Evolutionary conservation across 1,140 invertebrate species (phyloP), one percentile per base, ranked within the genome.

Genomic region (Liolophura sinensis): DNA sequence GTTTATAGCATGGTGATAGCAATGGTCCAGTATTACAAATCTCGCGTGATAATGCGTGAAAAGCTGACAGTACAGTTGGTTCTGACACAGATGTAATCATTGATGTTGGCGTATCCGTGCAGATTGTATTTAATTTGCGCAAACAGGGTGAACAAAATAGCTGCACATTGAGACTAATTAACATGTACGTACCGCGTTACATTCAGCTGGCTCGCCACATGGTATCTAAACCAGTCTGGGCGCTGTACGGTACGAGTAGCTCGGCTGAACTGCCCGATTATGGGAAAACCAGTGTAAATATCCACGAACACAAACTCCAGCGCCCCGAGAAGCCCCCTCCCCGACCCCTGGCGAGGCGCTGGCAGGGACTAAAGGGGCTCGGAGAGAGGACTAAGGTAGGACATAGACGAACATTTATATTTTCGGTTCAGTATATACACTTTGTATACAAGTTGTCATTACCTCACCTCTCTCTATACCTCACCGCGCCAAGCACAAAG

Each of bases 231-330:
- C 31, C 31, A 40, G 31, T 9, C 31, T 3, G 31, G 9, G 3
- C 9, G 31, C 31, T 40, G 31, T 40, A 40, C 31, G 51, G 24
- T 12, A n/a, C 51, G 51, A 54, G n/a, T 54, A 20, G 31, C 31
- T 40, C 56, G 9, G 47, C 68, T 11, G 70, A 76, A 22, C 52
- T 75, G 31, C 75, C 75, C 16, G 73, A 77, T 59, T 77, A 77
- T 24, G 31, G 31, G 51, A 77, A 77, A 20, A 77, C 75, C 3
- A 48, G 51, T 56, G 57, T 75, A 15, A 68, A 77, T 57, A 56
- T 75, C 14, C 69, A 77, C 60, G 63, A 66, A 58, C 73, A 73
- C 50, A 72, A 71, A 31, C 60, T 72, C 11, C 65, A 54, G 20
- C 55, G 68, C 22, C 69, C 68, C 24, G 20, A 46, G 18, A 54